Evolutionary conservation across 2,113 vertebrate genomes (phyloP).

Genomic region (Danio rerio): DNA sequence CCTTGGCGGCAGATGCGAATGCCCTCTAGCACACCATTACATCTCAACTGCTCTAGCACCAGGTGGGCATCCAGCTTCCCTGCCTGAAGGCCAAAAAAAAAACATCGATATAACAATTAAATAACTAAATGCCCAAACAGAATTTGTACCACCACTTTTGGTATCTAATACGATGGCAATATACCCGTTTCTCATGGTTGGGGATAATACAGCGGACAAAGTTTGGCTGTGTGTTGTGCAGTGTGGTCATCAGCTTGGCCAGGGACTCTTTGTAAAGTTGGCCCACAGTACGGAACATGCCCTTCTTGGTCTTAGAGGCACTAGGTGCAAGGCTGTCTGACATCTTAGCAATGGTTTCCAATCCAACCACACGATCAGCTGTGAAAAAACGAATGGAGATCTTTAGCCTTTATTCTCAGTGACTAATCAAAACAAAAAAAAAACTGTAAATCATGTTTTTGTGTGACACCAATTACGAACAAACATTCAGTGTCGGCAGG

Average conservation of each 20-base stretch:
- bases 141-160: background rate
- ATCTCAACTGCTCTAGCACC: constrained; percentile 94
- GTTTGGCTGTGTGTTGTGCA: constrained; percentile 95
- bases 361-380: constrained; percentile 94
- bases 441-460: background rate
- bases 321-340: constrained; percentile 87
- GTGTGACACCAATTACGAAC: background rate
- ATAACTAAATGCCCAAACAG: background rate
- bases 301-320: constrained; percentile 93
- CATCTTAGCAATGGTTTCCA: constrained; percentile 97
- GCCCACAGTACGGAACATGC: constrained; percentile 97
- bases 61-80: constrained; percentile 93
- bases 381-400: constrained; percentile 20
- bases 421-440: constrained; percentile 3
- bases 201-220: constrained; percentile 98
- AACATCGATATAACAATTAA: background rate
- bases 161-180: background rate
- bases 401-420: background rate
- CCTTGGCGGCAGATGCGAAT: constrained; percentile 98
- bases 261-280: constrained; percentile 97
- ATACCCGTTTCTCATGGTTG: constrained; percentile 95
- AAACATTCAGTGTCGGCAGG: no score
- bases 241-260: constrained; percentile 94
- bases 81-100: constrained; percentile 71
- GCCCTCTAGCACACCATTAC: constrained; percentile 95